Conservation (phyloP, 1,140 invertebrate genomes). For the Venturia canescens region DNA sequence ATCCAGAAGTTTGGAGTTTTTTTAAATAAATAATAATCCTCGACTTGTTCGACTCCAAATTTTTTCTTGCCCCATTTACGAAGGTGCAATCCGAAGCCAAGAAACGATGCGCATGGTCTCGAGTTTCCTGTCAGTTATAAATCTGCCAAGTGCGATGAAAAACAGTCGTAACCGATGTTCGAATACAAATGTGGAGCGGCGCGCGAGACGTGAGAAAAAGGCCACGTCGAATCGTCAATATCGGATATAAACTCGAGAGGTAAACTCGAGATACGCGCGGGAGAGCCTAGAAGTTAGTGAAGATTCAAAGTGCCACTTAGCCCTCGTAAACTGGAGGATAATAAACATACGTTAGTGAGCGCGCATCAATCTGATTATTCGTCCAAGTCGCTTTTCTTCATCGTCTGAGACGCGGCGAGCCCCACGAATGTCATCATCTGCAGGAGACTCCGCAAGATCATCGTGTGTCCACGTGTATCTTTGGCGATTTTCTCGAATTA, state of each 20-base stretch:
- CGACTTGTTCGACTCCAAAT: no score
- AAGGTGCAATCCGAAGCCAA: no score
- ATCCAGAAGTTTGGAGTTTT: no score
- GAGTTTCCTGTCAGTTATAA: no score
- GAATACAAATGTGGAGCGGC: background rate
- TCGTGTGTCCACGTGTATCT: background rate
- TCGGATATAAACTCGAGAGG: background rate
- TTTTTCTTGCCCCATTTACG: no score
- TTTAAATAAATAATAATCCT: no score
- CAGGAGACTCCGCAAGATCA: no score
- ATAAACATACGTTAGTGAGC: background rate
- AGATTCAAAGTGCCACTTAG: conserved; percentile 14
- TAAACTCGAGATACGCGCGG: background rate
- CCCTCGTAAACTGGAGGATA: conserved; percentile 7
- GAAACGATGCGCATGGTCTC: no score
- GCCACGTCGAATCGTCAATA: background rate
- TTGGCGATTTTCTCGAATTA: no score
- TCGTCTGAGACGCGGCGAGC: background rate
- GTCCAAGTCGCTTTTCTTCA: background rate
- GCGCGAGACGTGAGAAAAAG: background rate
- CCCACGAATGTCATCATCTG: background rate
- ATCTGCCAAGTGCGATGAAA: no score
- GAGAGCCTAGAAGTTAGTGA: background rate
- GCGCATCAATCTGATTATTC: background rate
- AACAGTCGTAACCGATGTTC: background rate